phyloP scores from a whole-genome alignment of 2,888 invertebrate genomes.

The Axea sp. region DNA sequence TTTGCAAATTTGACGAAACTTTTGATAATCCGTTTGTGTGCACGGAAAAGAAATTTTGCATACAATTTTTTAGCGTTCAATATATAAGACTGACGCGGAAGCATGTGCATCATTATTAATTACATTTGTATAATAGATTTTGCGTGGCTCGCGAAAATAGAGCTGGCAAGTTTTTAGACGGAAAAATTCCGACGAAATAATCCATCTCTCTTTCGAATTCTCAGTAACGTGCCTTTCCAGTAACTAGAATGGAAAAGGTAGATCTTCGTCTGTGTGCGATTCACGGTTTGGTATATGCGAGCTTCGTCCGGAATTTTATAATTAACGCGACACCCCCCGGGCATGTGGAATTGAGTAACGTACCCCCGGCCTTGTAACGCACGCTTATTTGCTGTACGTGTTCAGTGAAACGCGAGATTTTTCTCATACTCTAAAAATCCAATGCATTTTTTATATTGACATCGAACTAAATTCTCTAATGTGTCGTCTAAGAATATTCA shows the following conservation, averaged over 20 bases:
- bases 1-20: too few relatives aligned
- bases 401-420: conserved; percentile 48
- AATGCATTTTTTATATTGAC: conserved; percentile 38
- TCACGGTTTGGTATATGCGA: conserved; percentile 61
- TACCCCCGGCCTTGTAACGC: conserved; percentile 57
- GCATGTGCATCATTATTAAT: conserved; percentile 12
- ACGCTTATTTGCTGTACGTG: conserved; percentile 50
- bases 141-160: conserved; percentile 8
- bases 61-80: too few relatives aligned
- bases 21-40: too few relatives aligned
- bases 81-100: background rate
- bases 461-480: conserved; percentile 14
- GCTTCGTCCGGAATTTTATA: conserved; percentile 72
- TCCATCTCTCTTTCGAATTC: conserved; percentile 42
- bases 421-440: conserved; percentile 40
- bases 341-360: conserved; percentile 67
- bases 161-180: conserved; percentile 14
- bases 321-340: conserved; percentile 74
- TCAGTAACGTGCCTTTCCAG: conserved; percentile 48
- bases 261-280: conserved; percentile 45
- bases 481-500: background rate
- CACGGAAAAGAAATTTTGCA: too few relatives aligned
- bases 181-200: conserved; percentile 43
- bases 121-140: conserved; percentile 22
- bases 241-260: conserved; percentile 53